Evolutionary conservation across 2,113 vertebrate species (phyloP).

Genomic region (Verasper variegatus): DNA sequence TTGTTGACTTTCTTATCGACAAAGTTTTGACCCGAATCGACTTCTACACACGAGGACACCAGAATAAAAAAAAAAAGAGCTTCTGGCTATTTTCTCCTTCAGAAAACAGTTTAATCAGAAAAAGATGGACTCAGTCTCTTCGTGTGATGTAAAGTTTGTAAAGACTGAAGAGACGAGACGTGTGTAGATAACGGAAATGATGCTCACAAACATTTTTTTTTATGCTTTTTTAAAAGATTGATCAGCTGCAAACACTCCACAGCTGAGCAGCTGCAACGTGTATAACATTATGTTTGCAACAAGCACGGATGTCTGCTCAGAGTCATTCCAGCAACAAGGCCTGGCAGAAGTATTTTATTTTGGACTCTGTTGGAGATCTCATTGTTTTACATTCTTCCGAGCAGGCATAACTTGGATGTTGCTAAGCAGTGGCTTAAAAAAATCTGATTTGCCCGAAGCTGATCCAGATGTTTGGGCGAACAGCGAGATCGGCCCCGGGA

Average conservation of each 20-base stretch:
- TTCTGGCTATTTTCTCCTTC: not conserved
- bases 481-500: slow-evolving; percentile 29
- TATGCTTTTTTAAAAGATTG: too few species aligned
- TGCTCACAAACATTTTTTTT: not conserved
- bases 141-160: not conserved
- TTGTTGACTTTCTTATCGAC: too few species aligned
- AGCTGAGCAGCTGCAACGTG: slow-evolving; percentile 28
- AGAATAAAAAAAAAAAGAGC: not conserved
- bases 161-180: not conserved
- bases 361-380: slow-evolving; percentile 51
- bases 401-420: slow-evolving; percentile 43
- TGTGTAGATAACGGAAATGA: slow-evolving; percentile 3
- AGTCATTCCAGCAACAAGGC: slow-evolving; percentile 30
- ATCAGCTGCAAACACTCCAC: slow-evolving; percentile 1
- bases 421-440: slow-evolving; percentile 54
- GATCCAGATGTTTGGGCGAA: slow-evolving; percentile 69
- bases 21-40: not conserved
- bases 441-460: slow-evolving; percentile 66
- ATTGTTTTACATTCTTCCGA: slow-evolving; percentile 57
- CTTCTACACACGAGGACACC: not conserved
- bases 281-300: slow-evolving; percentile 23
- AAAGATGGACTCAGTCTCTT: not conserved
- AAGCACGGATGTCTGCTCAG: slow-evolving; percentile 34
- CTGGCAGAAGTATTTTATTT: slow-evolving; percentile 35
- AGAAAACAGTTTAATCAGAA: not conserved